A percentile compares a stretch with the other conserved stretches of the same genome.
phyloP scores from a whole-genome alignment of 1,140 invertebrate species.

The Eriosoma lanigerum region DNA sequence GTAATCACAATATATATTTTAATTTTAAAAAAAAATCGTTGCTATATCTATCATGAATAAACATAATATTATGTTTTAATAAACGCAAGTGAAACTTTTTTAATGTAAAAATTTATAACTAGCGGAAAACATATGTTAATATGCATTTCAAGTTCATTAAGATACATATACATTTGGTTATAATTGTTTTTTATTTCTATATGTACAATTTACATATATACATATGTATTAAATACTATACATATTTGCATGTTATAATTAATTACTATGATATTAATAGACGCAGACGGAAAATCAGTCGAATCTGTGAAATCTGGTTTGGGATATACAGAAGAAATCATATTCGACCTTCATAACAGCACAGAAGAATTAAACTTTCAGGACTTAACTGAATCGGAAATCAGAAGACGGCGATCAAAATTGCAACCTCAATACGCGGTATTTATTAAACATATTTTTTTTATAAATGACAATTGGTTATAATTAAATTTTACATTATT shows the following conservation, averaged over 20 bases:
- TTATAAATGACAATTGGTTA: too few species aligned
- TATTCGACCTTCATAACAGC: constrained; percentile 76
- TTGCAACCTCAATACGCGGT: constrained; percentile 52
- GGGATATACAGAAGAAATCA: constrained; percentile 61
- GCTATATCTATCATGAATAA: neutral
- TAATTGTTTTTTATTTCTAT: neutral
- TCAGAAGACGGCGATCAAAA: constrained; percentile 48
- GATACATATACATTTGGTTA: neutral
- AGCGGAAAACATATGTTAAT: neutral
- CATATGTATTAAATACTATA: neutral
- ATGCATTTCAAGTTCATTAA: neutral
- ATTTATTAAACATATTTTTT: constrained; percentile 3
- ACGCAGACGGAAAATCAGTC: constrained; percentile 52
- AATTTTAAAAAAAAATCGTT: neutral
- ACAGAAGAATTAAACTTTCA: constrained; percentile 81
- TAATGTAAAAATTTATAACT: neutral
- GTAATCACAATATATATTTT: constrained; percentile 23
- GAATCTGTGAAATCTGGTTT: constrained; percentile 55
- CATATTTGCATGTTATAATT: neutral
- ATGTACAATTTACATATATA: too few species aligned
- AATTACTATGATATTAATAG: neutral
- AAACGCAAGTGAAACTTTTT: neutral
- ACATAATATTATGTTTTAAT: neutral
- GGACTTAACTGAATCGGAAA: constrained; percentile 65
- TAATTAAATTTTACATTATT: neutral